Base-by-base conservation (phyloP, 2,113 vertebrate species). In the Panthera uncia region DNA sequence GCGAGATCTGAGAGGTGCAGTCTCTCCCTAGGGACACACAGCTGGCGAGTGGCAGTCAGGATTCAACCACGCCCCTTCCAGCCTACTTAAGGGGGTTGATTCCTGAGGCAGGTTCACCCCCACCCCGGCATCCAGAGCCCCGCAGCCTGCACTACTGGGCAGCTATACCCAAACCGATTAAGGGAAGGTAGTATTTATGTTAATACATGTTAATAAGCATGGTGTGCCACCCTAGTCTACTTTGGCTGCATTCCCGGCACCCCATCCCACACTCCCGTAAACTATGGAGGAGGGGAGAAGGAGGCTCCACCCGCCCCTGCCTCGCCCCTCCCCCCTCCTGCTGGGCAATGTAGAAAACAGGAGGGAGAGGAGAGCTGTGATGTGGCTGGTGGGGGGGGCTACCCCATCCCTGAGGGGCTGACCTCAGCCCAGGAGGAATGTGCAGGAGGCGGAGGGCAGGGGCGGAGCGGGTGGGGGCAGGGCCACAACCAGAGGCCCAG, bases 391-490 rank as follows among this genome's bases (percentile, higher is more conserved):
- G 33, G 4, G 73, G 57, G 95, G 96, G 38, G 55, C 74, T 57
- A 84, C 90, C 71, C 66, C 93, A 57, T 96, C 97, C 92, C 98
- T 84, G 69, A 98, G 97, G 97, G 95, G 97, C 97, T 98, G 98
- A 98, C 98, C 97, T 98, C 98, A 98, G 97, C 76, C 85, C 0
- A 84, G 71, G 97, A 98, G 96, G 98, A 98, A 98, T 98, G 98
- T 86, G 97, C 97, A 80, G 94, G 94, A 98, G 97, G 97, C 68
- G 97, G 97, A 88, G 95, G 96, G 93, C 33, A 50, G 86, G 91
- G 96, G 97, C n/a, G 92, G 97, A 83, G 95, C 66, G 2, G 31
- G 81, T 69, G 57, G 92, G 97, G 95, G 97, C 19, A 93, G 96
- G 96, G 97, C 91, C 41, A 19, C 19, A n/a, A 78, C n/a, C 65